Evolutionary conservation across 2,888 invertebrate genomes (phyloP).

Genomic region (Polydrusus tereticollis): DNA sequence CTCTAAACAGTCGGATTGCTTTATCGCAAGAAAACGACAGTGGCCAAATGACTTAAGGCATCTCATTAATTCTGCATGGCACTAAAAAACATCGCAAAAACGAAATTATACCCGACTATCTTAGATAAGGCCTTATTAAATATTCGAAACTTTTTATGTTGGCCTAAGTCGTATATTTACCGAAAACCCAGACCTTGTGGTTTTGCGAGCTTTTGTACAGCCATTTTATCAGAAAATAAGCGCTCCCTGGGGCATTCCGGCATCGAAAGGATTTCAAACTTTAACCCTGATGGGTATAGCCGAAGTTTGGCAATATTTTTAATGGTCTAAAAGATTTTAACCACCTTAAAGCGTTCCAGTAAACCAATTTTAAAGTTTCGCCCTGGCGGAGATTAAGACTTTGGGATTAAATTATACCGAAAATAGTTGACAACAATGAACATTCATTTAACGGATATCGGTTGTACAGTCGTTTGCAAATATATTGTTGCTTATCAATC

Average conservation of each 20-base stretch:
- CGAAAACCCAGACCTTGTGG: constrained; percentile 19
- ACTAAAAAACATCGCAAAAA: not conserved
- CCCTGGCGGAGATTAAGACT: not conserved
- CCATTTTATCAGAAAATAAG: constrained; percentile 43
- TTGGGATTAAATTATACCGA: not conserved
- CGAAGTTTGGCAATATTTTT: constrained; percentile 45
- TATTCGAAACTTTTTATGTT: constrained; percentile 1
- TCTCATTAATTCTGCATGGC: too few species aligned
- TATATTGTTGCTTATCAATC: not conserved
- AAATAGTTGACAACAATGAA: not conserved
- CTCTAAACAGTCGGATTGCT: too few species aligned
- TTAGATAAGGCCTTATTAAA: constrained; percentile 2
- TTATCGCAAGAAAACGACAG: too few species aligned
- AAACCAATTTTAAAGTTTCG: constrained; percentile 33
- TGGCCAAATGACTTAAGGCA: too few species aligned
- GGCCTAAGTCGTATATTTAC: constrained; percentile 9
- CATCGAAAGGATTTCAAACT: constrained; percentile 40
- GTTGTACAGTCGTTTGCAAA: not conserved
- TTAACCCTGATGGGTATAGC: constrained; percentile 44
- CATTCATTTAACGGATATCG: too few species aligned
- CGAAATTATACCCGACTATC: not conserved
- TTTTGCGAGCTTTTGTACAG: constrained; percentile 35
- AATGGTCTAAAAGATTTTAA: constrained; percentile 40
- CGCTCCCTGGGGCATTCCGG: constrained; percentile 34
- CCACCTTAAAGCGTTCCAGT: constrained; percentile 38